Percentiles rank a stretch among this genome's conserved stretches.
phyloP scores from a whole-genome alignment of 2,888 invertebrate species.

The Hyposoter didymator region DNA sequence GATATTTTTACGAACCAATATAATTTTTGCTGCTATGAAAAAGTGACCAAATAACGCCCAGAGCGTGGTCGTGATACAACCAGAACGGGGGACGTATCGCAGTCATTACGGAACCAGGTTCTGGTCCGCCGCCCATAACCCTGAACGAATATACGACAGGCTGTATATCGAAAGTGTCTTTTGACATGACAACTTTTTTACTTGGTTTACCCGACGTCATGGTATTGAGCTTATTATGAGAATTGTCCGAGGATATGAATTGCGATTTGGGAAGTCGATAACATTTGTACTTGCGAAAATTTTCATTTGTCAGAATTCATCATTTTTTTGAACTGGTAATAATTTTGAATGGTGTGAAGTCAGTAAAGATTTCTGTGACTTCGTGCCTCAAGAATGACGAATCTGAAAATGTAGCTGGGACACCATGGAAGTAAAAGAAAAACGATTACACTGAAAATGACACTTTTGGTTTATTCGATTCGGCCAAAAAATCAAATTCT shows the following conservation, averaged over 20 bases:
- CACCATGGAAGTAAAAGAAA: neutral
- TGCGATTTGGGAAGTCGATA: neutral
- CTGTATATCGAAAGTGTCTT: constrained; percentile 60
- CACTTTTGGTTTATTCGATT: neutral
- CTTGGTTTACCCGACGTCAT: constrained; percentile 12
- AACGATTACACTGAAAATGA: neutral
- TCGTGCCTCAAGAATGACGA: neutral
- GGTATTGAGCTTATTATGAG: neutral
- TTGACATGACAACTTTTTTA: constrained; percentile 54
- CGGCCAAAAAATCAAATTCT: neutral
- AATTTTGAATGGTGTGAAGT: constrained; percentile 51
- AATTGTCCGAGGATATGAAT: neutral
- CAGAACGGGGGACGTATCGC: constrained; percentile 82
- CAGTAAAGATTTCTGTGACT: constrained; percentile 15
- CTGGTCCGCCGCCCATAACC: constrained; percentile 40
- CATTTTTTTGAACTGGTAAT: neutral
- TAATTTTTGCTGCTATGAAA: constrained; percentile 77
- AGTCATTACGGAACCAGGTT: constrained; percentile 60
- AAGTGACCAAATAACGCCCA: constrained; percentile 84
- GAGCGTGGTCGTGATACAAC: constrained; percentile 83
- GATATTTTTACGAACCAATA: constrained; percentile 69
- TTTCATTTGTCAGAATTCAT: constrained; percentile 12
- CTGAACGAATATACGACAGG: constrained; percentile 70
- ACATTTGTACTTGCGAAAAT: neutral
- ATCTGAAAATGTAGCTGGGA: neutral